These are phyloP conservation scores for Etheostoma cragini DNA, from an alignment of 2,113 vertebrate species.

Conservation along the genomic window DNA sequence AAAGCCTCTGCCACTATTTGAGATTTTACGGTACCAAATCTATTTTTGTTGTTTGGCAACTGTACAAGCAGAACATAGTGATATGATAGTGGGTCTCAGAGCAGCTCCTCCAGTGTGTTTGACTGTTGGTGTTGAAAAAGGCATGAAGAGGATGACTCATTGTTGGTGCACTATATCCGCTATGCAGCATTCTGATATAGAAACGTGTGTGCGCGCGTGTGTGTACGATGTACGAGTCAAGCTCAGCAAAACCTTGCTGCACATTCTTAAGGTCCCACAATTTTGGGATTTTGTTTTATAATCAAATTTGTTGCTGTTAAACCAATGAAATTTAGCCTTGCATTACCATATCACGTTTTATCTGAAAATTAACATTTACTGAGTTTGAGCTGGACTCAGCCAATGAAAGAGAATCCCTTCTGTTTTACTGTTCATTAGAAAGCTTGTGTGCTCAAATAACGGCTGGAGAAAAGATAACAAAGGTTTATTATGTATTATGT, in stretches of 20 bases:
- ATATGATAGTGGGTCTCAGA: slow-evolving; percentile 28
- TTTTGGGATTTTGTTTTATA: background rate
- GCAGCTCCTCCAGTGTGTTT: slow-evolving; percentile 54
- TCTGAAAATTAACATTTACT: too few species aligned
- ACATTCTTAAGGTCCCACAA: slow-evolving; percentile 1
- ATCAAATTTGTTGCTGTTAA: background rate
- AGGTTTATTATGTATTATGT: too few species aligned
- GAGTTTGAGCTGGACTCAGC: too few species aligned
- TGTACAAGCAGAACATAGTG: slow-evolving; percentile 12
- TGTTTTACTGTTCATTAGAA: too few species aligned
- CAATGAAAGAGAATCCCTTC: too few species aligned
- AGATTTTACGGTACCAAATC: slow-evolving; percentile 25
- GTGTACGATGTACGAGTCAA: background rate
- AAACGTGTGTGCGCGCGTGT: slow-evolving; percentile 37
- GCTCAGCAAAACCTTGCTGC: slow-evolving; percentile 3
- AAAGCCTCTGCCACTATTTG: slow-evolving; percentile 5
- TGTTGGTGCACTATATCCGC: slow-evolving; percentile 42
- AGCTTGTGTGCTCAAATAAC: too few species aligned
- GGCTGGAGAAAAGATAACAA: too few species aligned
- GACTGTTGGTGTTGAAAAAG: slow-evolving; percentile 69
- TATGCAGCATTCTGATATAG: slow-evolving; percentile 48
- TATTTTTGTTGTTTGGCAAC: slow-evolving; percentile 31
- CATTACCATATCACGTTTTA: too few species aligned
- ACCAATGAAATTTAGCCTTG: background rate
- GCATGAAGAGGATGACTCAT: slow-evolving; percentile 72